Evolutionary conservation across 2,797 vertebrate genomes (phyloP), one percentile per base, ranked within the genome.

Genomic region (Erithacus rubecula): DNA sequence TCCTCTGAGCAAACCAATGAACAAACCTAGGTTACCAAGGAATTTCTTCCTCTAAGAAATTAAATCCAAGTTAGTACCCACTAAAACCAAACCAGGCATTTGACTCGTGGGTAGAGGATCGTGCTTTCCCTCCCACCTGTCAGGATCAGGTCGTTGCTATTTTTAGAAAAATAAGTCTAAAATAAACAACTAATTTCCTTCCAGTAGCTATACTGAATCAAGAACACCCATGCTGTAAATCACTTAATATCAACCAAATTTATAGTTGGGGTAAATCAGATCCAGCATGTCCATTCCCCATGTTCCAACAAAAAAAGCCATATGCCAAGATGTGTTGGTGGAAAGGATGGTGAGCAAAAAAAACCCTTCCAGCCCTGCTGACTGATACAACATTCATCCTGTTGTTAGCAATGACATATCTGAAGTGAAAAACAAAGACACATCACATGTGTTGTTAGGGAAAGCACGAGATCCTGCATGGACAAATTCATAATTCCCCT

Each of bases 171-270:
- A 71, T 43, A 44, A 74, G n/a, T 13, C 56, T 85, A 80, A 93
- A 92, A 94, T 70, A 93, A 89, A 76, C 80, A 93, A 92, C 69
- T 86, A 24, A 92, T 90, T 96, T 93, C 81, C 86, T 90, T 83
- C 37, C 93, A 93, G 83, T 87, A 95, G 88, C 86, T 84, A 77
- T 58, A 55, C 30, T 56, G 78, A 87, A 87, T 68, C 78, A 87
- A 95, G 64, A 71, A 91, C 59, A 75, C 46, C 29, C 70, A 71
- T 91, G 70, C 23, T 67, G 29, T 65, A 95, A 81, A 86, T 93
- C 71, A 78, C 24, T 93, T 94, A 82, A 93, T 64, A 43, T 75
- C 90, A 93, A 75, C 41, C 68, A 92, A 67, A 92, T 80, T 87
- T 94, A 74, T 36, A 87, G 59, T 24, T 82, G 70, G 56, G 67